These are phyloP conservation scores for Sinonovacula constricta DNA, from an alignment of 1,140 invertebrate species.

Conservation along the genomic window DNA sequence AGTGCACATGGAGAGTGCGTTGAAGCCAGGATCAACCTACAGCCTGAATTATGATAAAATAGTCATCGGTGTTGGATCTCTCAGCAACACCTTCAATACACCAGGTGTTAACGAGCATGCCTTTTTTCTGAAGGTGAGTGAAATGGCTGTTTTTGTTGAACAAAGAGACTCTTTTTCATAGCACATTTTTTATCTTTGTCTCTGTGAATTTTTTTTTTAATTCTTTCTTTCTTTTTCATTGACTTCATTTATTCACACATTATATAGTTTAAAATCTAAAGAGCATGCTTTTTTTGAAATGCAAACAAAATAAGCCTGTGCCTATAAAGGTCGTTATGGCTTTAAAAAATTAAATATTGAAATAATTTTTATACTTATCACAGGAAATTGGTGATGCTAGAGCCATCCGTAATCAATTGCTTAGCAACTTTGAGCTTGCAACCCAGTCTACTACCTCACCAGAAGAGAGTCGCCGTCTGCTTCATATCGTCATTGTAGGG, in stretches of 20 bases:
- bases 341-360: too few relatives aligned
- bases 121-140: conserved; percentile 78
- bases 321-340: too few relatives aligned
- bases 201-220: too few relatives aligned
- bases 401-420: conserved; percentile 74
- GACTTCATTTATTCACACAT: too few relatives aligned
- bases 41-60: conserved; percentile 76
- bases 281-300: too few relatives aligned
- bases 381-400: conserved; percentile 79
- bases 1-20: conserved; percentile 67
- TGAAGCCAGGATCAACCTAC: conserved; percentile 67
- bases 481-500: conserved; percentile 79
- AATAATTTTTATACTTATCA: too few relatives aligned
- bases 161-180: too few relatives aligned
- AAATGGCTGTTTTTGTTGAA: too few relatives aligned
- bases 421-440: conserved; percentile 78
- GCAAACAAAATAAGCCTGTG: too few relatives aligned
- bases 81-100: conserved; percentile 78
- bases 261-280: too few relatives aligned
- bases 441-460: conserved; percentile 68
- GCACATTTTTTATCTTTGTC: too few relatives aligned
- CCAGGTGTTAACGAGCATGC: conserved; percentile 78
- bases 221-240: too few relatives aligned
- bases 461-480: conserved; percentile 70
- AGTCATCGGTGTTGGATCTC: conserved; percentile 78